phyloP scores from a whole-genome alignment of 2,888 invertebrate genomes.

The Nemoura dubitans region DNA sequence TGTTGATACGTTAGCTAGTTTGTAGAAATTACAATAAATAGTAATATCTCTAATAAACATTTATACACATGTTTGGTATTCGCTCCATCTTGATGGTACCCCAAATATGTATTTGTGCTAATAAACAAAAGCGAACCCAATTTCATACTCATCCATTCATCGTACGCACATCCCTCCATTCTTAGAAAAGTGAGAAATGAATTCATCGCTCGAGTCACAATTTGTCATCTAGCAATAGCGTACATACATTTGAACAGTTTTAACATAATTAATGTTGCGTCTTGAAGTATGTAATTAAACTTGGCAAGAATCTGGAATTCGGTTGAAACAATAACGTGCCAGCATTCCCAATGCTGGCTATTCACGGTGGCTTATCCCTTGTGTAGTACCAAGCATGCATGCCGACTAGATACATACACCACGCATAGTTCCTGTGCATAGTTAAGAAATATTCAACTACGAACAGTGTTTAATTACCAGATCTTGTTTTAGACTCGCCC shows the following conservation, averaged over 20 bases:
- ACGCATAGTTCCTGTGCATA: slow-evolving; percentile 16
- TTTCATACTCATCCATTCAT: neutral
- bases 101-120: neutral
- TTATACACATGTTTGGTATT: no score
- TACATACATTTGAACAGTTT: neutral
- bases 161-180: neutral
- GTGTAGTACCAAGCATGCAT: neutral
- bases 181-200: neutral
- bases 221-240: neutral
- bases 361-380: neutral
- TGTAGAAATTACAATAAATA: no score
- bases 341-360: neutral
- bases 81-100: no score
- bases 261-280: slow-evolving; percentile 16
- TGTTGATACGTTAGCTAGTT: neutral
- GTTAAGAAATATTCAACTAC: slow-evolving; percentile 7
- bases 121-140: neutral
- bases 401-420: slow-evolving; percentile 1
- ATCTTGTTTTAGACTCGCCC: neutral
- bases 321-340: slow-evolving; percentile 4
- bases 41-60: no score
- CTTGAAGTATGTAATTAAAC: slow-evolving; percentile 23
- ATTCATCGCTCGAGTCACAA: neutral
- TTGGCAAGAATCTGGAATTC: slow-evolving; percentile 3
- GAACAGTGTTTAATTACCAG: slow-evolving; percentile 26